Evolutionary conservation across 2,797 vertebrate genomes (phyloP), one percentile per base, ranked within the genome.

Genomic region (Antrozous pallidus): DNA sequence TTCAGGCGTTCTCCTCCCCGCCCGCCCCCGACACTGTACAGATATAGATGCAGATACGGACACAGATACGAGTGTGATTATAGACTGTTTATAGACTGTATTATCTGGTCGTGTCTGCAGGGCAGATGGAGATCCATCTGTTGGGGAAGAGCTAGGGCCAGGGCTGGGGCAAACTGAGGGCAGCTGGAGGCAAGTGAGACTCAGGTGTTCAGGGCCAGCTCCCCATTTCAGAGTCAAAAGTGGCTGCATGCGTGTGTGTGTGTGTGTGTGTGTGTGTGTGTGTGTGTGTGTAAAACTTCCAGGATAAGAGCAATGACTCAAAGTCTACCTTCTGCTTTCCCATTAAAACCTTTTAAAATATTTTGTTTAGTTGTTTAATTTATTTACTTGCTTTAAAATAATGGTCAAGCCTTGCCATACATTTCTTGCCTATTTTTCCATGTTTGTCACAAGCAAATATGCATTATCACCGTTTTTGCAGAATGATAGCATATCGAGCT

Each of bases 121-220:
- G 87, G 67, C 77, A 90, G 81, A 56, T 40, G 88, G 71, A 36
- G 65, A 69, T 22, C 78, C 74, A 78, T 88, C 91, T 90, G 94
- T 14, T 65, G 2, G 20, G 40, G 51, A 87, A 36, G 31, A 56
- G 14, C 8, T 0, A 13, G 4, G 8, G 36, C 20, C 69, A 63
- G 67, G 47, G 16, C 33, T 36, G 47, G 65, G n/a, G 11, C 13
- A 26, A 47, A 38, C 47, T 0, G 36, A 45, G 54, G 70, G 31
- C 69, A 80, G 42, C 36, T 0, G 31, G 77, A 2, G 67, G 33
- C 24, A 24, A 5, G 2, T 6, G 28, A 38, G 5, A 28, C 20
- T 67, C 47, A 17, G 28, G 13, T 33, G 6, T 67, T 49, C 18
- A 31, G 65, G 38, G 75, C 16, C 67, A 13, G 5, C 13, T 31